Evolutionary conservation across 2,113 vertebrate species (phyloP).

Genomic region (Nesogale talazaci): DNA sequence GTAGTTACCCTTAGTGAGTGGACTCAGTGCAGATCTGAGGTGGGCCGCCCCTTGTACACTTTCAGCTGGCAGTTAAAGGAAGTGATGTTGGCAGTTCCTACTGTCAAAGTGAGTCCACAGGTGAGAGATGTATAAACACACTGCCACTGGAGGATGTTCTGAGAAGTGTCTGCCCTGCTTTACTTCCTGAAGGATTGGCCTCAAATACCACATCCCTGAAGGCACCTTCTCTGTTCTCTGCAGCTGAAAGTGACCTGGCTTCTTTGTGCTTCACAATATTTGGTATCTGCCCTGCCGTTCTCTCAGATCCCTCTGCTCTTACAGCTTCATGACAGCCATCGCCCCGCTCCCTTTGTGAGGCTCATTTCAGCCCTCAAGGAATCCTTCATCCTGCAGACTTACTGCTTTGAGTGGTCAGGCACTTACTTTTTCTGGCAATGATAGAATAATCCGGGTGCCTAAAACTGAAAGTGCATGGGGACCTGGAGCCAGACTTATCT

Average conservation of each 20-base stretch:
- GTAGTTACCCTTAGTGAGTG: not conserved
- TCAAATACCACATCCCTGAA: not conserved
- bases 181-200: not conserved
- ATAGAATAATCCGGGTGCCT: not conserved
- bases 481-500: not conserved
- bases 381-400: no score
- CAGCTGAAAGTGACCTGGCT: not conserved
- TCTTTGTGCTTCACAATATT: not conserved
- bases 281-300: not conserved
- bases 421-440: not conserved
- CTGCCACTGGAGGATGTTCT: not conserved
- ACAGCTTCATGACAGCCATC: no score
- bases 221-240: not conserved
- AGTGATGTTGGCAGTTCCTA: not conserved
- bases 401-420: not conserved
- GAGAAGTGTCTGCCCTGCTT: not conserved
- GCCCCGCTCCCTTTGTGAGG: no score
- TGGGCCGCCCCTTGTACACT: no score
- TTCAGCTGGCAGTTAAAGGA: fast-evolving
- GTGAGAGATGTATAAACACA: not conserved
- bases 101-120: not conserved
- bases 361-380: no score
- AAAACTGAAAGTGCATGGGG: not conserved
- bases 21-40: not conserved
- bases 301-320: not conserved